Evolutionary conservation across 2,888 invertebrate species (phyloP).

Genomic region (Hemistola chrysoprasaria): DNA sequence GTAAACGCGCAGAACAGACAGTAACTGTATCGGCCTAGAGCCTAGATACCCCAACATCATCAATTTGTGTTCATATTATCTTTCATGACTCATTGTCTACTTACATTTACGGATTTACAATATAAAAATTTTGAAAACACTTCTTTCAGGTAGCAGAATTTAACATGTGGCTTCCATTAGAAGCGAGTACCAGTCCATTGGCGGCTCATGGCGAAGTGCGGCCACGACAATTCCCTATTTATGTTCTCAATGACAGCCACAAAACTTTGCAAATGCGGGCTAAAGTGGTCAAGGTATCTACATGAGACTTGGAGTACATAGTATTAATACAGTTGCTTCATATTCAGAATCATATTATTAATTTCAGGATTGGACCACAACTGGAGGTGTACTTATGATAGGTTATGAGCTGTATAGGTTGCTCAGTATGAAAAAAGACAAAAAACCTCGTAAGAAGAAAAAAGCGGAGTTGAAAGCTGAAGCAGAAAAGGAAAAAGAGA

Average conservation of each 20-base stretch:
- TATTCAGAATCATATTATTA: not conserved
- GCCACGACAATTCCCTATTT: slow-evolving; percentile 92
- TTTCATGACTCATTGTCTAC: too few relatives aligned
- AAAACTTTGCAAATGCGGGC: slow-evolving; percentile 95
- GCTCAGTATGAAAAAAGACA: slow-evolving; percentile 89
- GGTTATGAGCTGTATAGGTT: slow-evolving; percentile 98
- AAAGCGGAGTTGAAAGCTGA: slow-evolving; percentile 65
- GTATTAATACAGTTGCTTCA: slow-evolving; percentile 12
- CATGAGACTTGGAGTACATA: too few relatives aligned
- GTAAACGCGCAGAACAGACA: too few relatives aligned
- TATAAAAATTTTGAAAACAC: too few relatives aligned
- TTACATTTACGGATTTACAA: too few relatives aligned
- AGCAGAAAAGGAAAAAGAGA: slow-evolving; percentile 52
- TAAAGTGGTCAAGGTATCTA: slow-evolving; percentile 89
- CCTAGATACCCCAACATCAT: too few relatives aligned
- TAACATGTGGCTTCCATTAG: slow-evolving; percentile 97
- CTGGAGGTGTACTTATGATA: slow-evolving; percentile 96
- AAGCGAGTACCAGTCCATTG: slow-evolving; percentile 80
- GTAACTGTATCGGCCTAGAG: too few relatives aligned
- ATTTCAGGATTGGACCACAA: slow-evolving; percentile 89
- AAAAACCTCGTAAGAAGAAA: slow-evolving; percentile 80
- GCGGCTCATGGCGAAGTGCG: slow-evolving; percentile 86
- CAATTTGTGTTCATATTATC: too few relatives aligned
- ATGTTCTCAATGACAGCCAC: slow-evolving; percentile 95
- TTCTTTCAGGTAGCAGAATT: slow-evolving; percentile 92